Percentiles rank a stretch among this genome's conserved stretches.
These are phyloP conservation scores for Vollenhovia emeryi DNA, from an alignment of 1,140 invertebrate species.

Conservation along the genomic window DNA sequence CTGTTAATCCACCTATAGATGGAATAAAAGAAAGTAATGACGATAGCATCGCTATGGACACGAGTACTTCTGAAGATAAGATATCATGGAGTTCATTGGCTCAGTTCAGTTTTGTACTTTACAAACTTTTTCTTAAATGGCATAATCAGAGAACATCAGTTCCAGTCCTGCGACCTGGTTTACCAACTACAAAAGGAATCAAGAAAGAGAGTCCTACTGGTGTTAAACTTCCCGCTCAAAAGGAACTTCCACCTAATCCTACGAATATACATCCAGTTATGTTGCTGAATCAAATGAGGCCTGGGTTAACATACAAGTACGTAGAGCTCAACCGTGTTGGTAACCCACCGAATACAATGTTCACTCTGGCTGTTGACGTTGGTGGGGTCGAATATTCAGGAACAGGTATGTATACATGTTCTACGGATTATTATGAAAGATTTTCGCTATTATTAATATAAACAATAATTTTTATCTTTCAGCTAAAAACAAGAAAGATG, in stretches of 20 bases:
- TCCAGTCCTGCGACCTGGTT: constrained; percentile 85
- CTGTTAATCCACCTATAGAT: constrained; percentile 26
- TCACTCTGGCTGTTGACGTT: constrained; percentile 85
- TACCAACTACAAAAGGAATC: constrained; percentile 67
- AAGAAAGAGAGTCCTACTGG: constrained; percentile 70
- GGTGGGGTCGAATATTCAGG: constrained; percentile 85
- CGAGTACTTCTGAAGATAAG: constrained; percentile 84
- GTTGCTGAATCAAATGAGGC: constrained; percentile 90
- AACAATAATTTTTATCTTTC: constrained; percentile 70
- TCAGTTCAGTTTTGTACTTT: constrained; percentile 91
- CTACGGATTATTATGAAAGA: not conserved
- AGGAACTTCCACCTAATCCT: constrained; percentile 87
- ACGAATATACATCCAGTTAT: constrained; percentile 89
- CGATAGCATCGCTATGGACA: constrained; percentile 72
- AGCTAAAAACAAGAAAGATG: constrained; percentile 86
- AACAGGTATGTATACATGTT: constrained; percentile 83
- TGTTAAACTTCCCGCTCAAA: constrained; percentile 83
- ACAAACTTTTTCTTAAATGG: constrained; percentile 92
- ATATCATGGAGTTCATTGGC: constrained; percentile 91
- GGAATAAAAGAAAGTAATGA: constrained; percentile 66
- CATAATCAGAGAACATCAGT: constrained; percentile 89
- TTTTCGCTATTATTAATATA: not conserved
- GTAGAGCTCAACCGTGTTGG: constrained; percentile 87
- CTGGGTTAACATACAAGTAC: constrained; percentile 88
- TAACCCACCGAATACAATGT: constrained; percentile 87